Percentiles rank a stretch among this genome's conserved stretches.
These are phyloP conservation scores for Lasioglossum leucozonium DNA, from an alignment of 2,888 invertebrate genomes.

Conservation along the genomic window DNA sequence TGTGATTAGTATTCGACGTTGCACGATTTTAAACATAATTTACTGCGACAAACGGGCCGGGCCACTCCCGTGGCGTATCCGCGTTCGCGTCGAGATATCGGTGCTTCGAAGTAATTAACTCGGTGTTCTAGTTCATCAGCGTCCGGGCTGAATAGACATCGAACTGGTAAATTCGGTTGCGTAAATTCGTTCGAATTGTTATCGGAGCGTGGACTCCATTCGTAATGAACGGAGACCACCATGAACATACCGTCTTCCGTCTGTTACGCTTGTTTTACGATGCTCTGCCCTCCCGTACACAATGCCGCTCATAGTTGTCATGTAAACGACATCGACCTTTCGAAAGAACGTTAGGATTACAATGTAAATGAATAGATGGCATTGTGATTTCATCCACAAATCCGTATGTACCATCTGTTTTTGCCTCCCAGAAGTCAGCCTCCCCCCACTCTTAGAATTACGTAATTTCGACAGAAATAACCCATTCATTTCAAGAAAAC, in stretches of 20 bases:
- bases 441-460: too few species aligned
- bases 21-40: constrained; percentile 39
- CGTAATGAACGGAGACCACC: background rate
- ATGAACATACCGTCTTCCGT: background rate
- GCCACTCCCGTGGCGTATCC: constrained; percentile 24
- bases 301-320: background rate
- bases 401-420: too few species aligned
- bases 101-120: constrained; percentile 44
- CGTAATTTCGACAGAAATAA: too few species aligned
- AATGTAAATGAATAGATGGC: background rate
- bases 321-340: background rate
- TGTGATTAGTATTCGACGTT: constrained; percentile 12
- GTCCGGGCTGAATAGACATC: constrained; percentile 30
- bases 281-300: background rate
- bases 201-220: background rate
- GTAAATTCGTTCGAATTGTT: constrained; percentile 31
- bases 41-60: constrained; percentile 19
- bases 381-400: background rate
- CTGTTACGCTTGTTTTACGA: background rate
- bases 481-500: too few species aligned
- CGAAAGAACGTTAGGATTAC: background rate
- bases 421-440: too few species aligned
- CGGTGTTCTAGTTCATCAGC: constrained; percentile 31
- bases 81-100: constrained; percentile 16
- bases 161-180: constrained; percentile 30